Conservation (phyloP, 2,797 vertebrate genomes). For the Gymnothorax javanicus region DNA sequence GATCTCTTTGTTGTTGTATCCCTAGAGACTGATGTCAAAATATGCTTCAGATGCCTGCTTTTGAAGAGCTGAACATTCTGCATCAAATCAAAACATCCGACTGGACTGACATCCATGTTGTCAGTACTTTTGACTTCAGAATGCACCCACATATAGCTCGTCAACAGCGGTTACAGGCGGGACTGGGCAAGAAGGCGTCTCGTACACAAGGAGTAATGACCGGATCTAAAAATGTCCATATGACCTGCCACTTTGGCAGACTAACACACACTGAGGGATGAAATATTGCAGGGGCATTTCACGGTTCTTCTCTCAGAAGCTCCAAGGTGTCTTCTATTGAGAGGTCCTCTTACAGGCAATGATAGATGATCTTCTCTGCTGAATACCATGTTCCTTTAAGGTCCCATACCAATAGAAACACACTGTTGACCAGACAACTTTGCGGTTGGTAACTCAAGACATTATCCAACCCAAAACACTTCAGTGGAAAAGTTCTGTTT, state of each 20-base stretch:
- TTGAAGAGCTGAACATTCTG: neutral
- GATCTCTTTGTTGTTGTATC: constrained; percentile 7
- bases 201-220: neutral
- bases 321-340: neutral
- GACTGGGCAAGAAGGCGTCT: neutral
- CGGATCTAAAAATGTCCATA: neutral
- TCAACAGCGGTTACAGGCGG: neutral
- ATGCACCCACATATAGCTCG: neutral
- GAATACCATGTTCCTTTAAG: constrained; percentile 1
- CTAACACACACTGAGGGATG: neutral
- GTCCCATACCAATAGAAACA: neutral
- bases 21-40: constrained; percentile 19
- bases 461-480: neutral
- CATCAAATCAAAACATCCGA: neutral
- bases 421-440: neutral
- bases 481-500: neutral
- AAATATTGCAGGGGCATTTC: constrained; percentile 13
- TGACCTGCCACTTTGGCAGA: constrained; percentile 11
- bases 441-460: neutral
- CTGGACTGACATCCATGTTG: neutral
- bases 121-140: neutral
- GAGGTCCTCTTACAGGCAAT: neutral
- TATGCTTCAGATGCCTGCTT: neutral
- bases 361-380: constrained; percentile 7
- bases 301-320: neutral